A percentile compares a stretch with the other conserved stretches of the same genome.
These are phyloP conservation scores for Hoplodrina blanda DNA, from an alignment of 2,888 invertebrate species.

Conservation along the genomic window DNA sequence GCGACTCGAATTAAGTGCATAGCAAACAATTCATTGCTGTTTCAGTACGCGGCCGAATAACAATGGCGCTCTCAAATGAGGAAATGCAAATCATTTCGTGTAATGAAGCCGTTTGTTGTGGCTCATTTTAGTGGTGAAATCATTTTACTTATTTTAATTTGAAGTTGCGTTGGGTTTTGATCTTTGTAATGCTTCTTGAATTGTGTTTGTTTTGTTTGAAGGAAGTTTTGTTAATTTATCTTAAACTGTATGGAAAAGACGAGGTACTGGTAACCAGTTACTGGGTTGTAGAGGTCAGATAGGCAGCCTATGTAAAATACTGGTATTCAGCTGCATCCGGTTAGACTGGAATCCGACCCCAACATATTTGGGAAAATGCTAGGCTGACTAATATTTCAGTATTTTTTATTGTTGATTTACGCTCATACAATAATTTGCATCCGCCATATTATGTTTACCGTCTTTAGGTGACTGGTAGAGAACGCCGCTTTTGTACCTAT, in stretches of 20 bases:
- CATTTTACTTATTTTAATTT: constrained; percentile 49
- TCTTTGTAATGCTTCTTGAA: constrained; percentile 2
- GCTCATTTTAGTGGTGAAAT: constrained; percentile 44
- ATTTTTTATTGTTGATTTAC: too few species aligned
- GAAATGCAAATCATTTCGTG: constrained; percentile 72
- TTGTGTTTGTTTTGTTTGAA: constrained; percentile 6
- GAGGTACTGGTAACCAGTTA: too few species aligned
- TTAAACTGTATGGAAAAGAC: background rate
- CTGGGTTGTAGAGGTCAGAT: too few species aligned
- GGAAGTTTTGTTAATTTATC: constrained; percentile 6
- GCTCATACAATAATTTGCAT: too few species aligned
- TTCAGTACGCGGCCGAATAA: constrained; percentile 61
- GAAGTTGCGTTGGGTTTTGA: constrained; percentile 14
- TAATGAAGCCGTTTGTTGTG: constrained; percentile 65
- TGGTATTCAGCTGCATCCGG: too few species aligned
- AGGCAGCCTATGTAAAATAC: too few species aligned
- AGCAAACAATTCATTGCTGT: constrained; percentile 73
- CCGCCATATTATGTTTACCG: too few species aligned
- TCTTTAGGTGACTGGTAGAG: too few species aligned
- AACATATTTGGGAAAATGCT: too few species aligned
- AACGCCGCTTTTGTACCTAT: too few species aligned
- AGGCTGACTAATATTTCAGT: too few species aligned
- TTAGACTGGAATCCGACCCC: too few species aligned
- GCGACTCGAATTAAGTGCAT: constrained; percentile 70
- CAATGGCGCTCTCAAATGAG: constrained; percentile 57